Base-by-base conservation (phyloP, 2,797 vertebrate genomes). In the Acanthopagrus latus region DNA sequence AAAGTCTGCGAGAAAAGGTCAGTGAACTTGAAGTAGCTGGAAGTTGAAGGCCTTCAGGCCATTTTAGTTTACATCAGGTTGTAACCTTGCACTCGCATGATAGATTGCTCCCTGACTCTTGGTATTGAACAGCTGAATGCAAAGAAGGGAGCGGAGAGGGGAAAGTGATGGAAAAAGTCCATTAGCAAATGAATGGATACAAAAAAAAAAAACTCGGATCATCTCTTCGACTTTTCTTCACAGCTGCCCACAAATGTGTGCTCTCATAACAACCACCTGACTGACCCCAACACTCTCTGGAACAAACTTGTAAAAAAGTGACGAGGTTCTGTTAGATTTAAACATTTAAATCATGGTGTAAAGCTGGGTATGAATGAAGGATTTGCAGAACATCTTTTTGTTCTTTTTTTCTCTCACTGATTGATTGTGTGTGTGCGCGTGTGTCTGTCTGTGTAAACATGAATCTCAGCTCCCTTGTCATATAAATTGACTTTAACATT, bases 401-500 rank as follows among this genome's bases (percentile, higher is more conserved):
- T 20, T 7, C 51, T 72, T 80, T 72, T 80, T 66, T 55, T 62
- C 17, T 77, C 23, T 51, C 41, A 27, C 16, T 56, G 57, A 74
- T 46, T 38, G 8, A 17, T 62, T 48, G 23, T 59, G 16, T 12
- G 64, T 60, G 43, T 43, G 47, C 27, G 47, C 44, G n/a, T n/a
- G n/a, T n/a, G n/a, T n/a, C n/a, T n/a, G n/a, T n/a, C n/a, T n/a
- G n/a, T n/a, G 9, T 41, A 63, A 18, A 74, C 20, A 64, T 63
- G 63, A 75, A 77, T 80, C 71, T 81, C 73, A 63, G 56, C 78
- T 85, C 75, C 48, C 52, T 86, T 58, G 54, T 85, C 76, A 44
- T 67, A 65, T 82, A 63, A 82, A 73, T 73, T 63, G 74, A 81
- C 72, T 86, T 72, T 78, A 83, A 83, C 73, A 68, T 81, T 87